Conservation (phyloP, 2,888 invertebrate species). For the Papilio demoleus region DNA sequence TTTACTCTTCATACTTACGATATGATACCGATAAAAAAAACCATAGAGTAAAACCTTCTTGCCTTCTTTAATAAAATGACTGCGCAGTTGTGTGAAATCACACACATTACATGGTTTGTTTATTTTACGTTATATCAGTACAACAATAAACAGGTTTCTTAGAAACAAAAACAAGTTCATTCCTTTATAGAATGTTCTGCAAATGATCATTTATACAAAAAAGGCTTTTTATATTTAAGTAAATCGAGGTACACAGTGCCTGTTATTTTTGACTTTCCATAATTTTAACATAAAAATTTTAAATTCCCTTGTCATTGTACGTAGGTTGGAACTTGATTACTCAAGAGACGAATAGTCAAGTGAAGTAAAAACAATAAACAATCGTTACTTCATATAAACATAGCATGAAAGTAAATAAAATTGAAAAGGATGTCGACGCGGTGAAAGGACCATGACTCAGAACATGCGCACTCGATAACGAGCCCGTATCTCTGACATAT, state of each 20-base stretch:
- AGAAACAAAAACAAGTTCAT: neutral
- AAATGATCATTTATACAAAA: neutral
- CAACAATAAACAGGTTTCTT: neutral
- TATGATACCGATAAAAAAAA: neutral
- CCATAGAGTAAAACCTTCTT: too few species aligned
- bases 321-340: too few species aligned
- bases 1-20: neutral
- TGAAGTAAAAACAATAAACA: too few species aligned
- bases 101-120: neutral
- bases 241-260: neutral
- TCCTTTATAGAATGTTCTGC: neutral
- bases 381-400: neutral
- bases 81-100: neutral
- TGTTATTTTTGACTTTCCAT: neutral
- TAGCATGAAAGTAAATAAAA: neutral
- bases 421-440: neutral
- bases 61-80: neutral
- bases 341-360: too few species aligned
- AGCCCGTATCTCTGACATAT: neutral
- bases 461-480: neutral
- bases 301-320: too few species aligned
- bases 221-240: neutral
- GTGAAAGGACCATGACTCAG: neutral
- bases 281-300: too few species aligned
- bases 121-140: neutral